Evolutionary conservation across 2,888 invertebrate genomes (phyloP).

Genomic region (Temnothorax ravouxi): DNA sequence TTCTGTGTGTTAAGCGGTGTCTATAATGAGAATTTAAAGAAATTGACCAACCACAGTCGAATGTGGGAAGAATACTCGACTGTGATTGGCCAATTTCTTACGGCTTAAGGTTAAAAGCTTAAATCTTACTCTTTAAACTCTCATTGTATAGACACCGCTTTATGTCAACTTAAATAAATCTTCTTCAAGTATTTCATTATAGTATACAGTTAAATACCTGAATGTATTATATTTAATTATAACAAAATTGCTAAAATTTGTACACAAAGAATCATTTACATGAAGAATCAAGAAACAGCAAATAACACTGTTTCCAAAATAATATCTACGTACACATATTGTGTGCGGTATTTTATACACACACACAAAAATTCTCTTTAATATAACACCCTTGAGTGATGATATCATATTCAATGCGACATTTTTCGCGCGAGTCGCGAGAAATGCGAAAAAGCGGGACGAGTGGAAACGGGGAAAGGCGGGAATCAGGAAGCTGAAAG

Average conservation of each 20-base stretch:
- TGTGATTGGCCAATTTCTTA: no score
- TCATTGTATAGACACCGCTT: no score
- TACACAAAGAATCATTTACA: background rate
- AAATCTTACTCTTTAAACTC: no score
- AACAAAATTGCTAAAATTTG: background rate
- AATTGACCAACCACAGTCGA: no score
- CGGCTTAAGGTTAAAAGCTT: no score
- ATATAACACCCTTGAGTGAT: background rate
- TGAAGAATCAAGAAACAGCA: background rate
- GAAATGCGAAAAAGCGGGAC: background rate
- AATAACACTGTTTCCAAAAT: background rate
- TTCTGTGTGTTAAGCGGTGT: background rate
- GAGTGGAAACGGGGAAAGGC: background rate
- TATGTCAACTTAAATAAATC: background rate
- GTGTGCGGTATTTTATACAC: background rate
- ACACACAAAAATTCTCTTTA: background rate
- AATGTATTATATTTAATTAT: background rate
- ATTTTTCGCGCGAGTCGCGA: conserved; percentile 18
- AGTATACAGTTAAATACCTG: background rate
- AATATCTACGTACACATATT: background rate
- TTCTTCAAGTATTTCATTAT: background rate
- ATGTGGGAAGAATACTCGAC: no score
- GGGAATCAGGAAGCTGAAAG: background rate
- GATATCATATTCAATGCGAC: conserved; percentile 1
- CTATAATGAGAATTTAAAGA: no score